A percentile compares a stretch with the other conserved stretches of the same genome.
Conservation (phyloP, 2,113 vertebrate species). For the Nerophis lumbriciformis region DNA sequence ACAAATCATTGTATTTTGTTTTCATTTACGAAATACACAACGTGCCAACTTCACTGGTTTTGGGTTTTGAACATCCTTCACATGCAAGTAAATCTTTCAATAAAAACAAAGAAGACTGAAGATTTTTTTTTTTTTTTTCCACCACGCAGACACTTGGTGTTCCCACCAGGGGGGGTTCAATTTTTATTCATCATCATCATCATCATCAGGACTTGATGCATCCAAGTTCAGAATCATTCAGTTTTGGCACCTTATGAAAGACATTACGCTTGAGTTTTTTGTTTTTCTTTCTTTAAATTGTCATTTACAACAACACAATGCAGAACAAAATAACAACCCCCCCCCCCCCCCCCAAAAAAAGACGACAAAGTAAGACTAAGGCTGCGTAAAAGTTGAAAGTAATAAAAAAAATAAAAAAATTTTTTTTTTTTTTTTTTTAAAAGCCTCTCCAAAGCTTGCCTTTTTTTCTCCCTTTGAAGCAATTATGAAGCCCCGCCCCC, state of each 20-base stretch:
- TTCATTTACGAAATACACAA: too few relatives aligned
- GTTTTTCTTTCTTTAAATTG: conserved; percentile 35
- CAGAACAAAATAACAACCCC: conserved; percentile 40
- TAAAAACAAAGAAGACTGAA: too few relatives aligned
- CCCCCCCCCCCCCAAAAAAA: conserved; percentile 9
- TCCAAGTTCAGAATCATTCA: conserved; percentile 71
- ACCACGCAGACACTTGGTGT: conserved; percentile 34
- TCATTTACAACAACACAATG: conserved; percentile 68
- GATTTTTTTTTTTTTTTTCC: not conserved
- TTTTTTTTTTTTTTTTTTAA: conserved; percentile 28
- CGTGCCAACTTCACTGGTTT: too few relatives aligned
- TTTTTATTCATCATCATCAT: conserved; percentile 71
- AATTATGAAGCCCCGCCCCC: conserved; percentile 39
- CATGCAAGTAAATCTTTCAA: too few relatives aligned
- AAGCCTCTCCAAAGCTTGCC: conserved; percentile 38
- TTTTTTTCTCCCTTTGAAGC: conserved; percentile 44
- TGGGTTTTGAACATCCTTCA: too few relatives aligned
- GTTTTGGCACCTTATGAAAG: conserved; percentile 71
- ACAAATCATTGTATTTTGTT: too few relatives aligned
- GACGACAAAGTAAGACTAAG: conserved; percentile 53
- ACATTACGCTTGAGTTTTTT: conserved; percentile 54
- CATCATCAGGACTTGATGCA: conserved; percentile 68
- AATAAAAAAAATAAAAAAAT: conserved; percentile 38
- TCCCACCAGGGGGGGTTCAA: conserved; percentile 56
- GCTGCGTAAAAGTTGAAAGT: conserved; percentile 52